Conservation (phyloP, 2,113 vertebrate species). For the Macrotis lagotis region DNA sequence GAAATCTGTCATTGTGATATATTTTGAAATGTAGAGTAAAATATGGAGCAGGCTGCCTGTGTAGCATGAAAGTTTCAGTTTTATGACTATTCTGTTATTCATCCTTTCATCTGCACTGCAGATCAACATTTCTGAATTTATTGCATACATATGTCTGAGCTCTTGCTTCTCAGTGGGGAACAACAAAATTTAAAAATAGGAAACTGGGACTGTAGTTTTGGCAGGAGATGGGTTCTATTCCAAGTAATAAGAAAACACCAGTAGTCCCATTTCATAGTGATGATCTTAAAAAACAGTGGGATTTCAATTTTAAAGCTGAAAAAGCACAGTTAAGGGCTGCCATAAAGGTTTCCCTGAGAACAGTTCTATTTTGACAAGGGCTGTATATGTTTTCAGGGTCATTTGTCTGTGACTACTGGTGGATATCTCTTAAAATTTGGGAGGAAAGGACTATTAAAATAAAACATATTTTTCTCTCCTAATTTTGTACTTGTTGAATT, state of each 20-base stretch:
- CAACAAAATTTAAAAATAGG: constrained; percentile 74
- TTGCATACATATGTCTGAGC: constrained; percentile 82
- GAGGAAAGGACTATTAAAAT: not conserved
- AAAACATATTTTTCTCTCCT: not conserved
- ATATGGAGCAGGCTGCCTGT: constrained; percentile 48
- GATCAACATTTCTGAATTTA: constrained; percentile 84
- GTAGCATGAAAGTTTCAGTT: constrained; percentile 59
- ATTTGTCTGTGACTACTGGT: not conserved
- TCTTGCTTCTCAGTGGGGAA: constrained; percentile 80
- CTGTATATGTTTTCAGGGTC: not conserved
- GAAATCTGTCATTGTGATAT: constrained; percentile 68
- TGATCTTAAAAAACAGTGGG: not conserved
- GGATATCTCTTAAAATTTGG: accelerated
- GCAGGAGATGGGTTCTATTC: constrained; percentile 49
- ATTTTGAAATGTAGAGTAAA: constrained; percentile 73
- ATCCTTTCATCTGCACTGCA: constrained; percentile 82
- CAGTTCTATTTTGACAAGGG: not conserved
- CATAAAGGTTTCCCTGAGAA: not conserved
- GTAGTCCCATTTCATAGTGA: not conserved
- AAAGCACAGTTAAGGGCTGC: not conserved
- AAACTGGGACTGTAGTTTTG: constrained; percentile 50
- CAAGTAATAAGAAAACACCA: constrained; percentile 26
- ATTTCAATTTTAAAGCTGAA: not conserved
- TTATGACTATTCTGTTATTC: constrained; percentile 75
- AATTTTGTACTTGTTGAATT: not conserved